Conservation (phyloP, 2,888 invertebrate genomes). For the Drosophila barbarae region DNA sequence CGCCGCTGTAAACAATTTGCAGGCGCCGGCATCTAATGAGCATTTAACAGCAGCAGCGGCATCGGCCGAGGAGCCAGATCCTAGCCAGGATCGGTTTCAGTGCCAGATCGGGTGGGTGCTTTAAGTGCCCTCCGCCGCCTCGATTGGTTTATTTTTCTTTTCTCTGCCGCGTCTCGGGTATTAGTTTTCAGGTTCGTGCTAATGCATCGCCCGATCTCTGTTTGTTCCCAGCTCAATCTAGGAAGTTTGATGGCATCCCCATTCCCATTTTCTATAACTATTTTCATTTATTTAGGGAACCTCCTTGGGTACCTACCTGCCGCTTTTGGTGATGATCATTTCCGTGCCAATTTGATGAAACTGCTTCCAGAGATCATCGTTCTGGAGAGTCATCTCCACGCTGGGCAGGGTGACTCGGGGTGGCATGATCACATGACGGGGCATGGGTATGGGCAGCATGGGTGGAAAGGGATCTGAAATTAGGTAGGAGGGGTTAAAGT, state of each 20-base stretch:
- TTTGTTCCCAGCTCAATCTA: constrained; percentile 25
- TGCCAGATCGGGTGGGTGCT: constrained; percentile 31
- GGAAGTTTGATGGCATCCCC: not conserved
- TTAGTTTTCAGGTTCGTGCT: constrained; percentile 65
- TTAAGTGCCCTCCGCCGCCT: constrained; percentile 55
- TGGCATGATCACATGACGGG: constrained; percentile 76
- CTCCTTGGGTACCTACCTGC: constrained; percentile 82
- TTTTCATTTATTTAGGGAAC: constrained; percentile 35
- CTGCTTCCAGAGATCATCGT: constrained; percentile 85
- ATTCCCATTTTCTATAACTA: constrained; percentile 4
- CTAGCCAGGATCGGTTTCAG: constrained; percentile 16
- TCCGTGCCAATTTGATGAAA: constrained; percentile 87
- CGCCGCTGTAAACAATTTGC: constrained; percentile 76
- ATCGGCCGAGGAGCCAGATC: constrained; percentile 25
- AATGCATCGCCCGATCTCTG: constrained; percentile 52
- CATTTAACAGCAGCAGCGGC: constrained; percentile 70
- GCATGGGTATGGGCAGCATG: constrained; percentile 76
- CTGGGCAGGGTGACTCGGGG: constrained; percentile 75
- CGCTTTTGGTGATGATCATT: constrained; percentile 90
- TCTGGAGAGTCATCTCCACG: constrained; percentile 82
- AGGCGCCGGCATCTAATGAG: constrained; percentile 77
- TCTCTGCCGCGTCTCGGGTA: constrained; percentile 45
- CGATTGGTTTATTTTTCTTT: constrained; percentile 56
- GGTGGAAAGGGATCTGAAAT: constrained; percentile 77
- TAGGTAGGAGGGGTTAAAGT: not conserved